phyloP scores from a whole-genome alignment of 2,113 vertebrate species.

The Tricholaema leucomelas region DNA sequence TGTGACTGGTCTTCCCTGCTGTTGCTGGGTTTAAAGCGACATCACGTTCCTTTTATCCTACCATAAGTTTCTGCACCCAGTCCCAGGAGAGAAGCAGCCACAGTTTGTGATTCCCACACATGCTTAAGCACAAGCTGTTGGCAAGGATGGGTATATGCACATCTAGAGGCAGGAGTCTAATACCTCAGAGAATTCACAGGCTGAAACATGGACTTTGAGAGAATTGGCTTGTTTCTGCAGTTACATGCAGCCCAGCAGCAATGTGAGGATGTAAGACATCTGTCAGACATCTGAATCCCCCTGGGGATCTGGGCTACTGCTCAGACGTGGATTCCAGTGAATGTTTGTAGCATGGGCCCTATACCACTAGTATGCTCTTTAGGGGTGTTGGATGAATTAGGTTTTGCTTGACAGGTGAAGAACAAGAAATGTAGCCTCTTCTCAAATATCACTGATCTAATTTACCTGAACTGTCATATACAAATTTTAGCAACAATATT shows the following conservation, averaged over 20 bases:
- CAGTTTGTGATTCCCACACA: background rate
- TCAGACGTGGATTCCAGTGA: background rate
- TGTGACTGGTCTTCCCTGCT: background rate
- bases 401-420: background rate
- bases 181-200: background rate
- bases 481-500: background rate
- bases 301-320: background rate
- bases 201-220: background rate
- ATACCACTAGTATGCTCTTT: background rate
- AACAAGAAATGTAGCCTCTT: background rate
- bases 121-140: background rate
- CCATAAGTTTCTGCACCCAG: rapidly evolving
- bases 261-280: background rate
- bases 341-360: background rate
- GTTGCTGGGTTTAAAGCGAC: background rate
- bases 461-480: background rate
- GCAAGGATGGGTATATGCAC: background rate
- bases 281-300: background rate
- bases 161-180: rapidly evolving
- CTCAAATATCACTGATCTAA: background rate
- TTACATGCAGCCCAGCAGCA: background rate
- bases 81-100: background rate
- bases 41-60: background rate
- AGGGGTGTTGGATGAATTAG: background rate
- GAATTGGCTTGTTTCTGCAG: background rate